Conservation (phyloP, 2,113 vertebrate genomes). For the Talpa occidentalis region DNA sequence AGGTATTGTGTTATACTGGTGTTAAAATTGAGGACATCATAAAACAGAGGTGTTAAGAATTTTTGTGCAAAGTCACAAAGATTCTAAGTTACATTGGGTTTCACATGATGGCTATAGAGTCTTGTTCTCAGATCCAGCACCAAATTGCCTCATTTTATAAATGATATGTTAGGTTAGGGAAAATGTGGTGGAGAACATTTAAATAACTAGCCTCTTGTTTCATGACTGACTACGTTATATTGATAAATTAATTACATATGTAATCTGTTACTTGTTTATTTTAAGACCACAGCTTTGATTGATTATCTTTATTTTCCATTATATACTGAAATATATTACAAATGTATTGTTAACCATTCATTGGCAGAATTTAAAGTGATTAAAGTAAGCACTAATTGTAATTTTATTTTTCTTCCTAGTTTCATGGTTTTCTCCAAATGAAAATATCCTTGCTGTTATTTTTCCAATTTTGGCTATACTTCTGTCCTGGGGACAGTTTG, state of each 20-base stretch:
- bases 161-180: not conserved
- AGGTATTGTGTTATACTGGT: not conserved
- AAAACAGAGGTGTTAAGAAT: not conserved
- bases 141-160: not conserved
- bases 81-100: not conserved
- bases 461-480: constrained; percentile 79
- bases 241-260: not conserved
- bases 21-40: not conserved
- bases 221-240: not conserved
- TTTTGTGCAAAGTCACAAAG: not conserved
- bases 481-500: constrained; percentile 83
- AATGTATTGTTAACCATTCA: not conserved
- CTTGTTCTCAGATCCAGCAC: not conserved
- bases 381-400: constrained; percentile 61
- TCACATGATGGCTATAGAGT: not conserved
- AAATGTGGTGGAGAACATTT: not conserved
- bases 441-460: constrained; percentile 81
- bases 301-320: constrained; percentile 28
- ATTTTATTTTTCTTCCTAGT: constrained; percentile 79
- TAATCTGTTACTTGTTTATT: not conserved
- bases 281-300: not conserved
- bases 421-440: constrained; percentile 83
- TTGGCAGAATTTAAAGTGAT: constrained; percentile 17
- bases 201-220: not conserved
- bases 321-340: not conserved